Percentiles rank a stretch among this genome's conserved stretches.
These are phyloP conservation scores for Tenthredo mesomela DNA, from an alignment of 2,888 invertebrate species.

Conservation along the genomic window DNA sequence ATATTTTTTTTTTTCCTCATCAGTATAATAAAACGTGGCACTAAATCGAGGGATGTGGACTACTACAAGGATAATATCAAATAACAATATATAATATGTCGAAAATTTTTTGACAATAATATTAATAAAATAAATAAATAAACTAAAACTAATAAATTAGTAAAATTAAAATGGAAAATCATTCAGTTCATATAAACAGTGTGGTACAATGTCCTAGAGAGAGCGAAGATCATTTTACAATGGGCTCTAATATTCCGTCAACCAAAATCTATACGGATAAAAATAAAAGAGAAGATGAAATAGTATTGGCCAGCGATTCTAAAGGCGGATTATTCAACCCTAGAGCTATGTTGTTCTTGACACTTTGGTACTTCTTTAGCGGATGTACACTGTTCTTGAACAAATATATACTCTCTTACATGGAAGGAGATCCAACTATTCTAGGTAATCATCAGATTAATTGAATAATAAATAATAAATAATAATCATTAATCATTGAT, in stretches of 20 bases:
- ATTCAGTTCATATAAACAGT: slow-evolving; percentile 61
- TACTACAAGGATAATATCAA: background rate
- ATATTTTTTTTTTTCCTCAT: background rate
- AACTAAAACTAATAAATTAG: too few relatives aligned
- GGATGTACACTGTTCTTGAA: slow-evolving; percentile 88
- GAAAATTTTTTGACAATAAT: background rate
- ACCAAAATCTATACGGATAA: slow-evolving; percentile 62
- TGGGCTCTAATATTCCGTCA: slow-evolving; percentile 66
- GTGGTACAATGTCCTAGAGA: slow-evolving; percentile 58
- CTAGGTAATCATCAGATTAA: slow-evolving; percentile 80
- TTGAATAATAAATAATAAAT: background rate
- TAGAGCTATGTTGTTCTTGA: slow-evolving; percentile 82
- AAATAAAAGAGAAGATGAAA: slow-evolving; percentile 68
- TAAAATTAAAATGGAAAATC: slow-evolving; percentile 67
- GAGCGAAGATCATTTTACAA: slow-evolving; percentile 62
- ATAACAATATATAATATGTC: background rate
- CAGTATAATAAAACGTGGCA: slow-evolving; percentile 25
- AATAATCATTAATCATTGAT: background rate
- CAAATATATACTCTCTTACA: slow-evolving; percentile 87
- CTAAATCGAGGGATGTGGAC: slow-evolving; percentile 30
- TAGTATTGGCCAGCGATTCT: slow-evolving; percentile 66
- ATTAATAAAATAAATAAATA: background rate
- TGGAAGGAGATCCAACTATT: slow-evolving; percentile 86
- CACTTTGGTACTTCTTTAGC: slow-evolving; percentile 89
- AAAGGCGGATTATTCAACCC: slow-evolving; percentile 81